Percentiles rank a stretch among this genome's conserved stretches.
Evolutionary conservation across 2,113 vertebrate species (phyloP).

Genomic region (crab-eating macaque (Macaca fascicularis)): T2T-MFA8v1.1 NC_088381.1:166028001-166028500

Average conservation of each 20-base stretch:
- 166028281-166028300: slow-evolving; percentile 89
- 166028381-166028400: slow-evolving; percentile 77
- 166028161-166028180: slow-evolving; percentile 81
- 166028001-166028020: background rate
- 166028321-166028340: slow-evolving; percentile 88
- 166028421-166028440: slow-evolving; percentile 76
- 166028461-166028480: slow-evolving; percentile 74
- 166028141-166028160: slow-evolving; percentile 82
- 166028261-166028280: slow-evolving; percentile 88
- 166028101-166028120: slow-evolving; percentile 71
- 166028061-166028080: slow-evolving; percentile 48
- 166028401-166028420: slow-evolving; percentile 86
- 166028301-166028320: slow-evolving; percentile 88
- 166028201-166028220: slow-evolving; percentile 80
- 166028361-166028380: slow-evolving; percentile 82
- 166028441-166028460: slow-evolving; percentile 72
- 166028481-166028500: background rate
- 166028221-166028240: slow-evolving; percentile 89
- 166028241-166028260: slow-evolving; percentile 88
- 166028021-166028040: background rate
- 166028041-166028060: background rate
- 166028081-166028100: slow-evolving; percentile 63
- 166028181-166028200: slow-evolving; percentile 82
- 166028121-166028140: slow-evolving; percentile 78
- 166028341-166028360: slow-evolving; percentile 86